Evolutionary conservation across 2,797 vertebrate genomes (phyloP), one percentile per base, ranked within the genome.

Genomic region (Calcarius lapponicus): DNA sequence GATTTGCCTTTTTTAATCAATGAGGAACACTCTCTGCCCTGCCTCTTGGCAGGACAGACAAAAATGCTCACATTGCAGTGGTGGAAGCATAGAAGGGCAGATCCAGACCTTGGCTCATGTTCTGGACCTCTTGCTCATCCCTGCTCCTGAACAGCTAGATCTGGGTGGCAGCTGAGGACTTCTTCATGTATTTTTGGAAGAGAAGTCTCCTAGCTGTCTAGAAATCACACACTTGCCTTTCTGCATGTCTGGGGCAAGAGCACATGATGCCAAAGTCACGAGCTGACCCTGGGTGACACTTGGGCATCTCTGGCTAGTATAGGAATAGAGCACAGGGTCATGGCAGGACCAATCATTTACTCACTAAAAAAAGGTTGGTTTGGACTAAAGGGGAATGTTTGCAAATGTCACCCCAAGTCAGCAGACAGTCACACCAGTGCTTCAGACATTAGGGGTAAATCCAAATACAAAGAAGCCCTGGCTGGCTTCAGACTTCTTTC

Each of bases 171-270:
- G 64, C 92, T 86, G 67, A 95, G 12, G 31, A 53, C 80, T 85
- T 95, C 64, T 74, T 47, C 10, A 40, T 11, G 36, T 88, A 82
- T 95, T 94, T 93, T 92, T 95, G 88, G 88, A 94, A 84, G 7
- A 94, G 48, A 87, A 50, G 14, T 38, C 67, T 84, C 48, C 43
- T 67, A 43, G 74, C 80, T 80, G 83, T 82, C 79, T 88, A 92
- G 90, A 95, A 93, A 79, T 56, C 66, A 81, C 36, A 15, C 32
- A 31, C 73, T 88, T 22, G 50, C 56, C 36, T 92, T 81, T 86
- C 83, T 73, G 90, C 17, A 67, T 67, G 60, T 88, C 86, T 89
- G 84, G 34, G 65, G 18, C 66, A 83, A 89, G 57, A 83, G 45
- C 70, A 62, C 42, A 31, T 50, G 58, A 71, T 74, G 61, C 36